Evolutionary conservation across 2,888 invertebrate genomes (phyloP).

Genomic region (Stenolophus ochropezus): DNA sequence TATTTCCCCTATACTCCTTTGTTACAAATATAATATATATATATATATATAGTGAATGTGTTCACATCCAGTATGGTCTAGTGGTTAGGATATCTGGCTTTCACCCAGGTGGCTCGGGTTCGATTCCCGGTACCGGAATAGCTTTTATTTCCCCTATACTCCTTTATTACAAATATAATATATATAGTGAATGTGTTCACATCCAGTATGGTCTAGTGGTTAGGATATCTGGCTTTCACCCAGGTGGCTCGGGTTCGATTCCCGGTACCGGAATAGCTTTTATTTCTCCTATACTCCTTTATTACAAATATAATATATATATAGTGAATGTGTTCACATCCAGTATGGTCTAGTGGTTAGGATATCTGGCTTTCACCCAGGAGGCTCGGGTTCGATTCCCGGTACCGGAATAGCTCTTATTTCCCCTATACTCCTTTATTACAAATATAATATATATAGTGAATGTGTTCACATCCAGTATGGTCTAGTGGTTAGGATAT

Average conservation of each 20-base stretch:
- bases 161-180: no score
- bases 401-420: conserved; percentile 81
- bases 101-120: conserved; percentile 85
- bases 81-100: conserved; percentile 84
- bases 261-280: conserved; percentile 82
- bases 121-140: conserved; percentile 83
- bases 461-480: no score
- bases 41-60: no score
- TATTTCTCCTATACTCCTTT: no score
- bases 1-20: no score
- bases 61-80: conserved; percentile 81
- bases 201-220: conserved; percentile 82
- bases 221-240: conserved; percentile 84
- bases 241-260: conserved; percentile 86
- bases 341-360: conserved; percentile 84
- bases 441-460: no score
- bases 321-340: no score
- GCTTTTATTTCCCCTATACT: no score
- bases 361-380: conserved; percentile 84
- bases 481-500: conserved; percentile 84
- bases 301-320: no score
- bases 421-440: no score
- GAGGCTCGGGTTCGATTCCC: conserved; percentile 86
- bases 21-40: no score
- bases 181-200: no score